A percentile compares a stretch with the other conserved stretches of the same genome.
phyloP scores from a whole-genome alignment of 2,797 vertebrate genomes.

The Gila robusta region DNA sequence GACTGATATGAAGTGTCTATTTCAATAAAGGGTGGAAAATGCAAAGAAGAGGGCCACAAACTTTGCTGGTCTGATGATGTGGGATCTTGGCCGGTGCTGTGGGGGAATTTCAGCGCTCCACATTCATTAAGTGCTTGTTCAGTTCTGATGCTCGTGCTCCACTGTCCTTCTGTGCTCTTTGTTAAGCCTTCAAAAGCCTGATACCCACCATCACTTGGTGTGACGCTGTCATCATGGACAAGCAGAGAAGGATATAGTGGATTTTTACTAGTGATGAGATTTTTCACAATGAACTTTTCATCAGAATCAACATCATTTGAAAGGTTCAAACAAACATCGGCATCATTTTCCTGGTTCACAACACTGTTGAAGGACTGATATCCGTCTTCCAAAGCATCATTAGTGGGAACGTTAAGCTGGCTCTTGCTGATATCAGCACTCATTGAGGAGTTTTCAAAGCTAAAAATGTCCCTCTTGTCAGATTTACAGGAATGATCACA shows the following conservation, averaged over 20 bases:
- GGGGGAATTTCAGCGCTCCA: slow-evolving; percentile 57
- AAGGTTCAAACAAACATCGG: slow-evolving; percentile 6
- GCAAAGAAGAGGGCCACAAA: slow-evolving; percentile 13
- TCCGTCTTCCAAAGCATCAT: neutral
- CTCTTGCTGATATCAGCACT: neutral
- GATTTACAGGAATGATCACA: slow-evolving; percentile 5
- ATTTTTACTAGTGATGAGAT: slow-evolving; percentile 36
- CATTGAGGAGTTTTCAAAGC: neutral
- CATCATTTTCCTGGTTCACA: neutral
- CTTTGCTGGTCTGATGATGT: neutral
- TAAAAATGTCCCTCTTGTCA: neutral
- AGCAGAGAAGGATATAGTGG: slow-evolving; percentile 28
- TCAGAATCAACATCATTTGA: neutral
- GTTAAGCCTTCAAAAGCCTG: slow-evolving; percentile 41
- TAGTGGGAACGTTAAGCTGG: neutral
- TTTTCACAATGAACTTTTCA: neutral
- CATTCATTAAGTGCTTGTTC: slow-evolving; percentile 49
- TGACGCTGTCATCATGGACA: neutral
- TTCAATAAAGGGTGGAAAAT: slow-evolving; percentile 20
- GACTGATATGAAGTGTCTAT: slow-evolving; percentile 55
- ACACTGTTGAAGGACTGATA: slow-evolving; percentile 36
- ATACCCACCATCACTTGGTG: slow-evolving; percentile 43
- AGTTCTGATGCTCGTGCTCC: neutral
- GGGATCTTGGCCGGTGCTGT: slow-evolving; percentile 27
- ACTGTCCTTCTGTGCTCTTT: slow-evolving; percentile 9